These are phyloP conservation scores for Colletes latitarsis DNA, from an alignment of 1,140 invertebrate genomes.

Conservation along the genomic window DNA sequence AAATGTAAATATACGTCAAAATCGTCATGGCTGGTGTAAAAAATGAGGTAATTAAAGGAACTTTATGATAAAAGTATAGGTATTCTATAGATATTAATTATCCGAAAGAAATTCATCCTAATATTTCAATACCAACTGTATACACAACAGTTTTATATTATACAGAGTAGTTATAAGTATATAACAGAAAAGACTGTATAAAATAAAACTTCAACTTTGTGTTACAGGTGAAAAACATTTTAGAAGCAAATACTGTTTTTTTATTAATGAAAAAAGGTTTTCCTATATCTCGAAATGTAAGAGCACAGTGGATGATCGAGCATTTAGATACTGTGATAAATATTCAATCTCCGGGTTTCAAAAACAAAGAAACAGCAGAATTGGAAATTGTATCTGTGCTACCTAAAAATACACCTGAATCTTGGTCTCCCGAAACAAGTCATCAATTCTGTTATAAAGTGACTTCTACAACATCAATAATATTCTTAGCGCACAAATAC, in stretches of 20 bases:
- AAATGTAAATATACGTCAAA: background rate
- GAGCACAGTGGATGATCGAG: conserved; percentile 89
- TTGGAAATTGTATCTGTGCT: conserved; percentile 86
- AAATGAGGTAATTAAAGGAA: background rate
- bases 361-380: conserved; percentile 80
- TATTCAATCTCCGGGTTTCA: conserved; percentile 75
- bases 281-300: conserved; percentile 88
- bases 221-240: conserved; percentile 73
- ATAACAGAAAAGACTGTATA: background rate
- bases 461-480: conserved; percentile 79
- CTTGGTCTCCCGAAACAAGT: conserved; percentile 81
- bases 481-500: conserved; percentile 84
- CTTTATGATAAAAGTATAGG: background rate
- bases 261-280: conserved; percentile 88
- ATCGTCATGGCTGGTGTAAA: background rate
- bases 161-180: background rate
- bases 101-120: too few species aligned
- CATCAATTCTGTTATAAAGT: conserved; percentile 82
- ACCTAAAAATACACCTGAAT: conserved; percentile 80
- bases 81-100: too few species aligned
- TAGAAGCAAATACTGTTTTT: conserved; percentile 87
- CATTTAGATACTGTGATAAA: conserved; percentile 85
- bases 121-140: too few species aligned
- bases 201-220: conserved; percentile 7
- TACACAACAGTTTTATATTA: background rate